A percentile compares a stretch with the other conserved stretches of the same genome.
These are phyloP conservation scores for Zoroaster sp. DNA, from an alignment of 53 echinoderm and acorn worm genomes.

Conservation along the genomic window DNA sequence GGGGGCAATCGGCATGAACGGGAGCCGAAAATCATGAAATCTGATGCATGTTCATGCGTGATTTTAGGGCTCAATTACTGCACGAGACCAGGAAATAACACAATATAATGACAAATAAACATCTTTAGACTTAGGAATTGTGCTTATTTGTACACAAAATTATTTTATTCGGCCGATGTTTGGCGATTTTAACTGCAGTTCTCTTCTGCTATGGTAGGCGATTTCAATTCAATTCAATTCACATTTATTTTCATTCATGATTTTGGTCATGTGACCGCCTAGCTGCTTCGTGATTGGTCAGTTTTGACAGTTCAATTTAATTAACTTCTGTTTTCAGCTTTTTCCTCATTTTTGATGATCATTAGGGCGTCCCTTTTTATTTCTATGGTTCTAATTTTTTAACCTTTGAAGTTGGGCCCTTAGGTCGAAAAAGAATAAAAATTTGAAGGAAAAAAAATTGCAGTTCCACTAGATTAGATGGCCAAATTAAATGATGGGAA, in stretches of 20 bases:
- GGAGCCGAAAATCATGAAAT: slow-evolving; percentile 37
- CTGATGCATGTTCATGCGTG: slow-evolving; percentile 43
- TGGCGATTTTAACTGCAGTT: slow-evolving; percentile 32
- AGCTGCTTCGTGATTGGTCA: slow-evolving; percentile 4
- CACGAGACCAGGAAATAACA: slow-evolving; percentile 6
- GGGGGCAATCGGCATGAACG: too few relatives aligned
- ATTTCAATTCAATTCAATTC: too few relatives aligned
- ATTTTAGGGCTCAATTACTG: slow-evolving; percentile 40
- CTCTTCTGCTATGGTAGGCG: slow-evolving; percentile 25
- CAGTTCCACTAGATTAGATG: background rate
- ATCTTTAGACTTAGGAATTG: slow-evolving; percentile 30
- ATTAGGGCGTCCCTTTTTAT: slow-evolving; percentile 1
- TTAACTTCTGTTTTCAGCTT: slow-evolving; percentile 15
- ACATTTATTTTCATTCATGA: too few relatives aligned
- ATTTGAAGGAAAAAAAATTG: background rate
- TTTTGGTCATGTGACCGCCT: slow-evolving; percentile 7
- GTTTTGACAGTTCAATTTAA: background rate
- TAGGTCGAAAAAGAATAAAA: background rate
- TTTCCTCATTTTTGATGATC: slow-evolving; percentile 4
- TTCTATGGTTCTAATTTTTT: slow-evolving; percentile 15
- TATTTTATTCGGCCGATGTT: slow-evolving; percentile 21
- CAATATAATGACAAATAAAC: slow-evolving; percentile 39
- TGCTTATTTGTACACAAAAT: slow-evolving; percentile 27
- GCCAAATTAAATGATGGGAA: slow-evolving; percentile 6
- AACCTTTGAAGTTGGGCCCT: slow-evolving; percentile 15